Base-by-base conservation (phyloP, 2,113 vertebrate species). In the Protomyctophum bolini region DNA sequence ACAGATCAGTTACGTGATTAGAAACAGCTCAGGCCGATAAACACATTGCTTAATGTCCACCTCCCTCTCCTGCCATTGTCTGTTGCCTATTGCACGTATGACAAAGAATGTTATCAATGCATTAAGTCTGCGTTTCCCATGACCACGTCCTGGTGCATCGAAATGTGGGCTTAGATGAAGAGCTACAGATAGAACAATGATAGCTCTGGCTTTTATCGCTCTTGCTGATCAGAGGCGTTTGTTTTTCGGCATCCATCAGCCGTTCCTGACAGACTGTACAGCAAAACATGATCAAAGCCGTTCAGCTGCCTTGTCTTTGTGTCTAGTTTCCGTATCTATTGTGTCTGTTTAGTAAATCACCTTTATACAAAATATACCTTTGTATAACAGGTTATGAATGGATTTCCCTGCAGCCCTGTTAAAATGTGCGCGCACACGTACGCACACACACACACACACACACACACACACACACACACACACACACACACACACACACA, bases 41-140 rank as follows among this genome's bases (percentile, higher is more conserved):
- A 79, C 55, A 6, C 55, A 70, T 79, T 80, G 79, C 71, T 70
- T 83, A 69, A 86, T 81, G 61, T 70, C 58, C 80, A 9, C 58
- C 68, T 76, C 65, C 21, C 21, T 21, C 21, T 21, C 62, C 41
- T 54, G 41, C 46, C 57, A 15, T 15, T 70, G 58, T 51, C 48
- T 70, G 54, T 66, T 21, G 50, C 15, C 0, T 41, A 64, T 72
- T 48, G 46, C 58, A 50, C 3, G 41, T 58, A 64, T 48, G 49
- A 3, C 49, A 55, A 14, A 12, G 77, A 84, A 86, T 80, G 58
- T 86, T 86, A 86, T 87, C 68, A 66, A 73, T 2, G 1, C 54
- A 75, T 10, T 41, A n/a, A 65, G 52, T 57, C 62, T 33, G 61
- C 68, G 49, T 82, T 90, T 88, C 85, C 85, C 88, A 84, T 79